phyloP scores from a whole-genome alignment of 2,797 vertebrate genomes.

The Sebastiscus tertius region DNA sequence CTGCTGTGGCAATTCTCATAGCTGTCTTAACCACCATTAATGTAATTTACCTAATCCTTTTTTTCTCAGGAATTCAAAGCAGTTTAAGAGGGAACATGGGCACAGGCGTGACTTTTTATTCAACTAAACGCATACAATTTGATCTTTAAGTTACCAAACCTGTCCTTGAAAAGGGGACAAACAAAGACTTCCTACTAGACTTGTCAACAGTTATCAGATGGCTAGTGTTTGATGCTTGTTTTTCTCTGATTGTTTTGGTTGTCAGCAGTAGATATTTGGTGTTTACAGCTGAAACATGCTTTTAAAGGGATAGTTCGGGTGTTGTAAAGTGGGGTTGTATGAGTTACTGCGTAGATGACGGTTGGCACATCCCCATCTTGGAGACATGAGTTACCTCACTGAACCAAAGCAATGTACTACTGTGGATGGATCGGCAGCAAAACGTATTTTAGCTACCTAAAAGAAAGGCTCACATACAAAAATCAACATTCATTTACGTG shows the following conservation, averaged over 20 bases:
- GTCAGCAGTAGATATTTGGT: neutral
- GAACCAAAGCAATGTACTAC: too few relatives aligned
- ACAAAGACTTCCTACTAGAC: neutral
- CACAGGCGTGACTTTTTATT: neutral
- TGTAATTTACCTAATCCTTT: neutral
- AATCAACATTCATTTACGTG: too few relatives aligned
- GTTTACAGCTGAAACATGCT: neutral
- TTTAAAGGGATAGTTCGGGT: neutral
- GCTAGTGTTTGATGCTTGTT: neutral
- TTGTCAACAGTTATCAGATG: neutral
- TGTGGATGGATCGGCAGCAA: too few relatives aligned
- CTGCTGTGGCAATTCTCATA: conserved; percentile 21
- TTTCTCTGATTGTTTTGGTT: neutral
- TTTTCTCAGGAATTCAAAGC: conserved; percentile 2
- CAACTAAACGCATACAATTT: neutral
- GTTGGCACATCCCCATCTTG: too few relatives aligned
- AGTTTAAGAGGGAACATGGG: neutral
- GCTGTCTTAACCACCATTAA: neutral
- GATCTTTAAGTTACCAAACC: neutral
- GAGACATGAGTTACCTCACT: too few relatives aligned
- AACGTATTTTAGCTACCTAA: too few relatives aligned
- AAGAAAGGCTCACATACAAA: too few relatives aligned
- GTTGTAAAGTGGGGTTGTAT: too few relatives aligned
- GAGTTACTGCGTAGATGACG: too few relatives aligned
- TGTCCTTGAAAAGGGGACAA: neutral